Percentiles rank a stretch among this genome's conserved stretches.
Conservation (phyloP, 1,140 invertebrate species). For the Gryllus bimaculatus region DNA sequence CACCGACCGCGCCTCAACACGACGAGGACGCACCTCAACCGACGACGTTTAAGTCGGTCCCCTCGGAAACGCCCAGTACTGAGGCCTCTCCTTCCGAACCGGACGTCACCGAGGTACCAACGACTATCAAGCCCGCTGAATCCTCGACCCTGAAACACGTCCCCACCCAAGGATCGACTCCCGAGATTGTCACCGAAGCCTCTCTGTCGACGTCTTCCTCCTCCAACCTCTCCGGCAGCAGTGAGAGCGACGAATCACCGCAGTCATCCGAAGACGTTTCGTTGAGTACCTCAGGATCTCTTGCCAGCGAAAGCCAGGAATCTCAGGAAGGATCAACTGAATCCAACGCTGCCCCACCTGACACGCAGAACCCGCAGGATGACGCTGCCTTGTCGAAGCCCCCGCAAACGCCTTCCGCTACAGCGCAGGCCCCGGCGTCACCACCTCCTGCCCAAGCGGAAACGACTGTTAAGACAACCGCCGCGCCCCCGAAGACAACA, state of each 20-base stretch:
- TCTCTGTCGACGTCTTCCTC: neutral
- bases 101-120: neutral
- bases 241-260: too few species aligned
- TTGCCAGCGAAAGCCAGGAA: slow-evolving; percentile 39
- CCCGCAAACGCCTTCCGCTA: too few species aligned
- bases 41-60: neutral
- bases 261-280: too few species aligned
- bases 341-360: neutral
- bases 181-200: neutral
- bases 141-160: too few species aligned
- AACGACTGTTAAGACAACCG: neutral
- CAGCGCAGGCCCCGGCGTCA: too few species aligned
- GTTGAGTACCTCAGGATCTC: too few species aligned
- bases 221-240: neutral
- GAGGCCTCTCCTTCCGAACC: neutral
- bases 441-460: too few species aligned
- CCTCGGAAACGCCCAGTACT: neutral
- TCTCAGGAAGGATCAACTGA: slow-evolving; percentile 26
- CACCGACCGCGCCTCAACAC: neutral
- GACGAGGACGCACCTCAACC: too few species aligned
- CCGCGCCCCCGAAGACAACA: neutral
- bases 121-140: too few species aligned
- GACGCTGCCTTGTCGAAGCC: too few species aligned
- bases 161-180: neutral
- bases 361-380: too few species aligned